Conservation (phyloP, 2,888 invertebrate species). For the Xestia rhomboidea region DNA sequence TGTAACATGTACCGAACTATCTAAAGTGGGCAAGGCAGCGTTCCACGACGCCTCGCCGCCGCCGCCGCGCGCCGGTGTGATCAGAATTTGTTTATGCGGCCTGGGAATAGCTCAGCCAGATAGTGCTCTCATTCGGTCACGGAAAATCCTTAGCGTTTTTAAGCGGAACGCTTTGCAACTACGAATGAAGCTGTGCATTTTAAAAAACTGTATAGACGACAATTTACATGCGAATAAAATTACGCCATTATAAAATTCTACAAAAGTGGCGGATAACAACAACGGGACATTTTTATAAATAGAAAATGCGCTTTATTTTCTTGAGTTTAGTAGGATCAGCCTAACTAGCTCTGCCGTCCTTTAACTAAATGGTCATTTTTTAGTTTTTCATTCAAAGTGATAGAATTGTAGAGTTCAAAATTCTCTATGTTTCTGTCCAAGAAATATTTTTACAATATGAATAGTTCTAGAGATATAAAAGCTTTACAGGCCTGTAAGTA, state of each 20-base stretch:
- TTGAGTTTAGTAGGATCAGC: slow-evolving; percentile 16
- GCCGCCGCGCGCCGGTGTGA: slow-evolving; percentile 82
- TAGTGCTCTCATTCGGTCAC: slow-evolving; percentile 85
- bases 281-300: slow-evolving; percentile 64
- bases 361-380: too few species aligned
- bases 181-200: slow-evolving; percentile 85
- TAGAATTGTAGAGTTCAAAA: background rate
- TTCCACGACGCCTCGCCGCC: slow-evolving; percentile 66
- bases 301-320: slow-evolving; percentile 39
- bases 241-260: slow-evolving; percentile 73
- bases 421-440: background rate
- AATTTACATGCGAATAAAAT: slow-evolving; percentile 83
- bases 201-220: slow-evolving; percentile 75
- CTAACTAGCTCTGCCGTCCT: slow-evolving; percentile 11
- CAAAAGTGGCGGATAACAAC: slow-evolving; percentile 67
- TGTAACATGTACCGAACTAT: slow-evolving; percentile 61
- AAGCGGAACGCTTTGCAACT: slow-evolving; percentile 85
- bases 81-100: slow-evolving; percentile 87
- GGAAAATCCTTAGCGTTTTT: slow-evolving; percentile 88
- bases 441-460: background rate
- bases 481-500: background rate
- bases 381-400: background rate
- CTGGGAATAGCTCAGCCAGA: slow-evolving; percentile 86
- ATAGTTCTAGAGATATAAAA: background rate
- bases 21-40: slow-evolving; percentile 68